Evolutionary conservation across 2,797 vertebrate genomes (phyloP), one percentile per base, ranked within the genome.

Genomic region (Pseudotriccus pelzelni): DNA sequence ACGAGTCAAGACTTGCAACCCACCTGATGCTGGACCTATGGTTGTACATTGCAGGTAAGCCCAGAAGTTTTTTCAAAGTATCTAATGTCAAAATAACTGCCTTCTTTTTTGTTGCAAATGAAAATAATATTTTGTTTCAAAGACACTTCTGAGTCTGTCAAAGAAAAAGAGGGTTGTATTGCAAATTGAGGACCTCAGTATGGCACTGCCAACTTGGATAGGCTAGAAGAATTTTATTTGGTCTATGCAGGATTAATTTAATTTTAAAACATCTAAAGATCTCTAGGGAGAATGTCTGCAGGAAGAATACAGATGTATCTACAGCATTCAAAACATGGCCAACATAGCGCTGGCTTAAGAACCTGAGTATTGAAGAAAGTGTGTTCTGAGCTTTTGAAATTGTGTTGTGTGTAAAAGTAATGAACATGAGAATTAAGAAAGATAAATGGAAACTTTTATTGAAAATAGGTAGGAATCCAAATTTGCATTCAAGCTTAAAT

Each of bases 21-120:
- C 99, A 39, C 99, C 99, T 41, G 99, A 99, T 55, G 99, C 99
- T 5, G 99, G 99, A 83, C 99, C 99, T 21, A 99, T 99, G 99
- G 99, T 99, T 95, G 99, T 99, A 53, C 99, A 99, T 95, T 99
- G 99, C 99, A 99, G 99, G 99, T 99, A 98, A 96, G 96, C 14
- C 15, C 37, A 82, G 30, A 63, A 52, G 55, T 39, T 81, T 36
- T 53, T 80, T 49, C 75, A 53, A 25, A 81, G 23, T 23, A 37
- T 69, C 6, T 55, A 59, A 7, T 34, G 18, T 43, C 18, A 69
- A 46, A 14, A 44, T 84, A 82, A 30, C 12, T 66, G 43, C 30
- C 78, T 50, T 47, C 49, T 82, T 10, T 56, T 91, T 52, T 55
- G 8, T 55, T 74, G 43, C 27, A 44, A 18, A 47, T 9, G 5